phyloP scores from a whole-genome alignment of 2,113 vertebrate species.

The Pseudonaja textilis region DNA sequence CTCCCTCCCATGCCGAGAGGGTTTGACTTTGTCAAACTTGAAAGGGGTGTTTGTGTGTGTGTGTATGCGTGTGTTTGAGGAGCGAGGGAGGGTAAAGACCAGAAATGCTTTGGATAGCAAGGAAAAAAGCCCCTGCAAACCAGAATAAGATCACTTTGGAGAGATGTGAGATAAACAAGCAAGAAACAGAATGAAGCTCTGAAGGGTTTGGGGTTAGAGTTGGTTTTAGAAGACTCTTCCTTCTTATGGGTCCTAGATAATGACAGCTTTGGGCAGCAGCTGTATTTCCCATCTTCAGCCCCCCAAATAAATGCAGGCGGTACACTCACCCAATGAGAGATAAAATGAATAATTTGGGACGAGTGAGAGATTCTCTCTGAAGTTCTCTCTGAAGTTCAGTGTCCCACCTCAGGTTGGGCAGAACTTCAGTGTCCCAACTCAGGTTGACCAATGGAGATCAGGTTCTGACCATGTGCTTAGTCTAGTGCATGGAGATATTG shows the following conservation, averaged over 20 bases:
- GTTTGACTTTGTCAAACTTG: slow-evolving; percentile 1
- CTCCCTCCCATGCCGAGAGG: neutral
- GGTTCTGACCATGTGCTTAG: neutral
- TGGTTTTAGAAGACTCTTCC: neutral
- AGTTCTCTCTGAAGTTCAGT: no score
- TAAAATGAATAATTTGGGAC: neutral
- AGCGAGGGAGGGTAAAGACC: neutral
- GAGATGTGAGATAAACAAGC: neutral
- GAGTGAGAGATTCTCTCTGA: no score
- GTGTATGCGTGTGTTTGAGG: neutral
- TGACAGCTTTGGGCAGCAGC: neutral
- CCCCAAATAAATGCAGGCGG: no score
- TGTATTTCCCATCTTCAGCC: neutral
- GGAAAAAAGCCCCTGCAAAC: neutral
- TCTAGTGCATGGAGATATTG: no score
- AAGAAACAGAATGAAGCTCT: neutral
- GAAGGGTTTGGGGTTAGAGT: neutral
- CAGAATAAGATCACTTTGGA: neutral
- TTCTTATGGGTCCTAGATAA: neutral
- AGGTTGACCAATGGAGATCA: neutral
- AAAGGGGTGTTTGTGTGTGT: neutral
- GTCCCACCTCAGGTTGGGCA: neutral
- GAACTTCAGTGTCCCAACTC: neutral
- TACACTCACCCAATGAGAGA: neutral
- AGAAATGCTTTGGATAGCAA: neutral